Conservation (phyloP, 1,140 invertebrate genomes). For the Trichonephila clavipes region DNA sequence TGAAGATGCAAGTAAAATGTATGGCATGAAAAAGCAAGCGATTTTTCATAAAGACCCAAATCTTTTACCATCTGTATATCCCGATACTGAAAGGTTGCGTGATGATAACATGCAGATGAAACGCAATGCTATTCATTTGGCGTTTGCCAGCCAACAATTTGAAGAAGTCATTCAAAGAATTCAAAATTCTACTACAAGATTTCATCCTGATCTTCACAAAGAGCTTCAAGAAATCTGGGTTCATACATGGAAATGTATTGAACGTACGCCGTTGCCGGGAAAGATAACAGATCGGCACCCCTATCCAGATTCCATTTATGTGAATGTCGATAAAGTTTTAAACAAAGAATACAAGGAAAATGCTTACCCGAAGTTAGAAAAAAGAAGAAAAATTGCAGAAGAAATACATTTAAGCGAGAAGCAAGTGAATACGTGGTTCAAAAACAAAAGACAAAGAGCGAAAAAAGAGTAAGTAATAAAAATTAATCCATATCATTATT, state of each 20-base stretch:
- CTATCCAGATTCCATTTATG: background rate
- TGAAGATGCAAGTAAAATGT: background rate
- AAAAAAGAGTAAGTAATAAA: slow-evolving; percentile 25
- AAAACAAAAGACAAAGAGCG: slow-evolving; percentile 50
- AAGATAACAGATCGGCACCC: background rate
- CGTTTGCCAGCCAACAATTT: background rate
- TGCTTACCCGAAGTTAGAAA: background rate
- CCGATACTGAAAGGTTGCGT: background rate
- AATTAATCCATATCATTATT: background rate
- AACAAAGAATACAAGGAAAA: background rate
- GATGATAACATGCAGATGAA: background rate
- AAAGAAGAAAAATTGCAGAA: background rate
- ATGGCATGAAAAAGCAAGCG: background rate
- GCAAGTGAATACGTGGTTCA: slow-evolving; percentile 52
- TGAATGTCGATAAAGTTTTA: background rate
- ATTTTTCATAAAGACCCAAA: background rate
- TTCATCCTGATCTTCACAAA: background rate
- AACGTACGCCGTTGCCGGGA: background rate
- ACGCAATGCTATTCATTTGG: background rate
- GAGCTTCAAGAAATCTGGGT: background rate
- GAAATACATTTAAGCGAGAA: background rate
- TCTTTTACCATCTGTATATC: fast-evolving
- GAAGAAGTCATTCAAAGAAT: background rate
- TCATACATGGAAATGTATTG: background rate
- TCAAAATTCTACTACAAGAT: background rate